Evolutionary conservation across 2,888 invertebrate genomes (phyloP).

Genomic region (Neoitamus cyanurus): DNA sequence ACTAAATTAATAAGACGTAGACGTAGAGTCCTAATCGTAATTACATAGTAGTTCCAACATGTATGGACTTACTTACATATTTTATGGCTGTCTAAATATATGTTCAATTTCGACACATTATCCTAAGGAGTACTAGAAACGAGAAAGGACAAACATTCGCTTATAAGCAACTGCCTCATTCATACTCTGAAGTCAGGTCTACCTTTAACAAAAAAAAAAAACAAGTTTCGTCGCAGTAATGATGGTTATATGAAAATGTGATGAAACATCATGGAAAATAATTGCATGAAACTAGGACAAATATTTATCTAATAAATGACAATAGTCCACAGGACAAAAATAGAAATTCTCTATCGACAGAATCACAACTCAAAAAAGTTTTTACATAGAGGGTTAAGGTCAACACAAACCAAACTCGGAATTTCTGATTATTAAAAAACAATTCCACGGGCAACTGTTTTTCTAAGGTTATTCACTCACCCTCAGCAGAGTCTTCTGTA

Average conservation of each 20-base stretch:
- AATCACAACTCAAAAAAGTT: neutral
- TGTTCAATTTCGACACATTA: too few species aligned
- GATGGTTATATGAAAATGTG: slow-evolving; percentile 18
- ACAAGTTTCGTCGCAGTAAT: neutral
- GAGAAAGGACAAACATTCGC: too few species aligned
- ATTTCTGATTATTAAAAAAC: slow-evolving; percentile 21
- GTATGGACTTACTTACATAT: too few species aligned
- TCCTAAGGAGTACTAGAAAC: too few species aligned
- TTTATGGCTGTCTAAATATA: too few species aligned
- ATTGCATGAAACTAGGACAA: neutral
- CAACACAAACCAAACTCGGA: slow-evolving; percentile 21
- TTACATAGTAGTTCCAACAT: too few species aligned
- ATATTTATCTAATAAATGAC: neutral
- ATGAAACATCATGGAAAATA: slow-evolving; percentile 3
- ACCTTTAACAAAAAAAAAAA: neutral
- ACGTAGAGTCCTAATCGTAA: too few species aligned
- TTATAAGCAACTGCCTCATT: neutral
- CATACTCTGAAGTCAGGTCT: neutral
- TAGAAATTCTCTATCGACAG: slow-evolving; percentile 14
- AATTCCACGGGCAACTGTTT: slow-evolving; percentile 27
- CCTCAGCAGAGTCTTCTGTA: slow-evolving; percentile 65
- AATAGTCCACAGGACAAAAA: slow-evolving; percentile 29
- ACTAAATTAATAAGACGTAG: too few species aligned
- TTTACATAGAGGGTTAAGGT: neutral
- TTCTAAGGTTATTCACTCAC: slow-evolving; percentile 60